Evolutionary conservation across 2,797 vertebrate genomes (phyloP), one percentile per base, ranked within the genome.

Genomic region (Lepilemur ruficaudatus): DNA sequence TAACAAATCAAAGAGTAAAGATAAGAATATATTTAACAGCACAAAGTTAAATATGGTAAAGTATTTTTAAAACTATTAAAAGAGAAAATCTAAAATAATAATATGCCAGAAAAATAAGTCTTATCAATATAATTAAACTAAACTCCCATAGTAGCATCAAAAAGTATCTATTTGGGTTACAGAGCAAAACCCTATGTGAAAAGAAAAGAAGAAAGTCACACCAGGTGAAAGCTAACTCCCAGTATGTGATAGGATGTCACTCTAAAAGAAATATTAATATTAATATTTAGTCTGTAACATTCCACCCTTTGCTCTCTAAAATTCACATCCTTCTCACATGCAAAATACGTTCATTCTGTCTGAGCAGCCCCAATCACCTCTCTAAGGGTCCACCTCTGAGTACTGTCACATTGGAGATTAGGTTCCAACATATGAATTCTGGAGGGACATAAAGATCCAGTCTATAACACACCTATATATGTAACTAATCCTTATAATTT

Each of bases 171-270:
- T 76, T 67, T 92, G 35, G 14, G 35, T 70, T 94, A 65, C n/a
- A 86, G 94, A 94, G 46, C 67, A 73, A 96, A 95, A 69, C 41
- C 43, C 7, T 91, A 57, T 50, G 28, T 22, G 90, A 61, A 89
- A 95, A 83, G 15, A 92, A 79, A 88, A 69, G 4, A 75, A 3
- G 32, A 82, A 89, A 80, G 7, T 50, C 50, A 35, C 65, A 35
- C 8, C 28, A 73, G 30, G 18, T 11, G 5, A 89, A 73, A 46
- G 11, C 28, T 61, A 73, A 69, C 4, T 30, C 25, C 63, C 23
- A 17, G 11, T 7, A 69, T 12, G 8, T 59, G 38, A n/a, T 1
- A 38, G 18, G 25, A 38, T 65, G 18, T 82, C 57, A 46, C 23
- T 50, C 9, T 9, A 17, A 59, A 79, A 43, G 57, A 91, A 85